Percentiles rank a stretch among this genome's conserved stretches.
Evolutionary conservation across 2,797 vertebrate species (phyloP).

Genomic region (Nasua narica): DNA sequence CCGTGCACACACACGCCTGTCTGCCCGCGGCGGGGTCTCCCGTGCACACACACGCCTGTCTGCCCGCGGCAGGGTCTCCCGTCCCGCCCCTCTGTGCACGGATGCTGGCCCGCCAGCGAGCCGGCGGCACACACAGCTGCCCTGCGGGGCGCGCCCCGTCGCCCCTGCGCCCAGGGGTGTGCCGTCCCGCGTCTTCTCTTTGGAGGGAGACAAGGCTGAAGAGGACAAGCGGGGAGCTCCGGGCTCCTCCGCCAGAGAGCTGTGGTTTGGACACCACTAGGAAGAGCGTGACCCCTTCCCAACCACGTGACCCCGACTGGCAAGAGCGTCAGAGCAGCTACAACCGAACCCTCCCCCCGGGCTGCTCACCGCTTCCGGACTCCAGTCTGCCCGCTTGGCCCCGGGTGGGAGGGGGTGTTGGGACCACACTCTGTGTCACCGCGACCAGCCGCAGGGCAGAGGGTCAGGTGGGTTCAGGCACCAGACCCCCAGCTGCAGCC

Average conservation of each 20-base stretch:
- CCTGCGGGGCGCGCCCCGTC: fast-evolving
- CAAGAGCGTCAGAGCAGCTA: background rate
- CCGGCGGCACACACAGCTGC: fast-evolving
- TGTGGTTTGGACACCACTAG: conserved; percentile 57
- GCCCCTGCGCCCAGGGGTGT: background rate
- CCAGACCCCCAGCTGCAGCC: fast-evolving
- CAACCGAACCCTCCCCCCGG: background rate
- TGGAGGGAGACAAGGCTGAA: background rate
- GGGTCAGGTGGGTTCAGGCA: fast-evolving
- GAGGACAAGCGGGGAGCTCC: background rate
- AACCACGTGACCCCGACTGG: background rate
- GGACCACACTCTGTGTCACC: fast-evolving
- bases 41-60: conserved; percentile 48
- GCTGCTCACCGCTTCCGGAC: too few relatives aligned
- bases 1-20: conserved; percentile 47
- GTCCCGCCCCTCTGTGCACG: background rate
- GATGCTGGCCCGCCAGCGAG: fast-evolving
- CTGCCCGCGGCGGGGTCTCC: conserved; percentile 55
- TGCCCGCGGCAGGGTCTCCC: conserved; percentile 56
- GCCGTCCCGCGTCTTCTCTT: background rate
- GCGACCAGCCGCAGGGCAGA: background rate
- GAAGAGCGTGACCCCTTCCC: conserved; percentile 45
- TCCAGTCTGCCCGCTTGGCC: background rate
- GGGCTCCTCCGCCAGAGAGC: conserved; percentile 68
- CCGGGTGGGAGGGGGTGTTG: fast-evolving